phyloP scores from a whole-genome alignment of 2,113 vertebrate genomes.

The Baryphthengus martii region DNA sequence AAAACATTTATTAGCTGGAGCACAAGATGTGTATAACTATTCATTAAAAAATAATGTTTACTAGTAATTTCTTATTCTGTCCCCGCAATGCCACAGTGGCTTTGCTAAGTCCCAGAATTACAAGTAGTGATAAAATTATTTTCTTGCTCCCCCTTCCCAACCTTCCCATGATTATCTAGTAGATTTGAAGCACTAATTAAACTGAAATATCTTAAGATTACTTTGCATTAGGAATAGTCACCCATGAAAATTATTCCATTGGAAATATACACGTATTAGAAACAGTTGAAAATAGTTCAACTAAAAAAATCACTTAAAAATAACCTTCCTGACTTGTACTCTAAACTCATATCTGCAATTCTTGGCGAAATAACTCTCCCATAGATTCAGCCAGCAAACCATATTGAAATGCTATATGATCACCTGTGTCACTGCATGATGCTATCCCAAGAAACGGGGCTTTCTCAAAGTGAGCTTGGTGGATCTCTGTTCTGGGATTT shows the following conservation, averaged over 20 bases:
- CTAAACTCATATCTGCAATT: not conserved
- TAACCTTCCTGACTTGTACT: not conserved
- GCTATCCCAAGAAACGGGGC: slow-evolving; percentile 30
- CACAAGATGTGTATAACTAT: not conserved
- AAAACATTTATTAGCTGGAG: not conserved
- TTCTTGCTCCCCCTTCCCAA: not conserved
- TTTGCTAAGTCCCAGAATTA: not conserved
- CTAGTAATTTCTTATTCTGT: not conserved
- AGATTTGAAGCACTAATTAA: not conserved
- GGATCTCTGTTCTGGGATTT: slow-evolving; percentile 64
- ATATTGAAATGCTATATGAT: not conserved
- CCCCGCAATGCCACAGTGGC: not conserved
- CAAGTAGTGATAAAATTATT: not conserved
- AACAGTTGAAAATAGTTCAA: not conserved
- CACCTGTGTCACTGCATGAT: slow-evolving; percentile 15
- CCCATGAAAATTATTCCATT: not conserved
- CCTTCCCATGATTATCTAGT: not conserved
- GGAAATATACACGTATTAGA: not conserved
- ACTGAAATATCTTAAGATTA: not conserved
- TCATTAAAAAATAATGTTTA: not conserved
- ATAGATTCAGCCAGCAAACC: not conserved
- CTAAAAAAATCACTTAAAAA: not conserved
- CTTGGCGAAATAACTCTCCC: not conserved
- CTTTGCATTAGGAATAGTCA: not conserved
- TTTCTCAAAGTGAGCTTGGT: slow-evolving; percentile 61